These are phyloP conservation scores for Herminia tarsipennalis DNA, from an alignment of 2,888 invertebrate species.

Conservation along the genomic window DNA sequence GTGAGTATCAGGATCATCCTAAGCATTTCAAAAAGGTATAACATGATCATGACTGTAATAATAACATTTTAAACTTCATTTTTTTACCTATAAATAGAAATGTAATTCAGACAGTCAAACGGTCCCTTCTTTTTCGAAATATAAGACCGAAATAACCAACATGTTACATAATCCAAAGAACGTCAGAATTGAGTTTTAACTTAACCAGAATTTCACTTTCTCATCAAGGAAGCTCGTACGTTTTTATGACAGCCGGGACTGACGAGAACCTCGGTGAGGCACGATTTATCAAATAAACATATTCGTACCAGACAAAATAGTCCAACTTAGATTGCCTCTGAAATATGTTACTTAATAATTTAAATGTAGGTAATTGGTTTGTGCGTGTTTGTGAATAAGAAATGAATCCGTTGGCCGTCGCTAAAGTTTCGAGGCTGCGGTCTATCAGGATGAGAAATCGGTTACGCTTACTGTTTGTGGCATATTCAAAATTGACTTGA, in stretches of 20 bases:
- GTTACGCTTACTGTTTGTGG: background rate
- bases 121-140: background rate
- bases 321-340: conserved; percentile 40
- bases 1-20: too few relatives aligned
- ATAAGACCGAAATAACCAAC: background rate
- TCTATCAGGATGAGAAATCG: conserved; percentile 16
- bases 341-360: conserved; percentile 59
- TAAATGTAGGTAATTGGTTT: conserved; percentile 62
- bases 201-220: too few relatives aligned
- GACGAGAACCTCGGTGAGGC: too few relatives aligned
- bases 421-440: conserved; percentile 50
- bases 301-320: conserved; percentile 22
- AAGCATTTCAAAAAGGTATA: too few relatives aligned
- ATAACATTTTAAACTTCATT: too few relatives aligned
- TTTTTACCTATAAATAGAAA: too few relatives aligned
- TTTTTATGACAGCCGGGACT: conserved; percentile 3
- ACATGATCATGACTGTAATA: too few relatives aligned
- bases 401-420: conserved; percentile 50
- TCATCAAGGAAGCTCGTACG: background rate
- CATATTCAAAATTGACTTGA: too few relatives aligned
- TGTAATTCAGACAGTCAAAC: too few relatives aligned
- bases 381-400: conserved; percentile 64
- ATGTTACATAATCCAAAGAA: too few relatives aligned
- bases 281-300: conserved; percentile 5
- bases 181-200: too few relatives aligned